Evolutionary conservation across 1,140 invertebrate species (phyloP).

Genomic region (Coelopa frigida): DNA sequence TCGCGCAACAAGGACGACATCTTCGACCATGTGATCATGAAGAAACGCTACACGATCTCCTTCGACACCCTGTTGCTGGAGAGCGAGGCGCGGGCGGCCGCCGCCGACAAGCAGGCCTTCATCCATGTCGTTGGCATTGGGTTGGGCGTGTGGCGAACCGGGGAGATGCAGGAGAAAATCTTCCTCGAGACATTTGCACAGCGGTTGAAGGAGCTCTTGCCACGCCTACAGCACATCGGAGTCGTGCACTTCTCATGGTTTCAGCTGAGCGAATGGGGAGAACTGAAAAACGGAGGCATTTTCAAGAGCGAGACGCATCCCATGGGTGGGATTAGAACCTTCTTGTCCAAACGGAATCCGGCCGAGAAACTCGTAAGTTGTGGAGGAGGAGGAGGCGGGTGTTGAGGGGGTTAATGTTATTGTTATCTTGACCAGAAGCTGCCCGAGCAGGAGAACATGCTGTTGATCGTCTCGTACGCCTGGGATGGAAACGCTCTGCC

Average conservation of each 20-base stretch:
- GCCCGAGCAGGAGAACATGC: slow-evolving; percentile 25
- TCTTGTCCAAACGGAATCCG: slow-evolving; percentile 25
- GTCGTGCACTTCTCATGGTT: slow-evolving; percentile 42
- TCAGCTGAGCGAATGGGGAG: slow-evolving; percentile 11
- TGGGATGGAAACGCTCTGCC: slow-evolving; percentile 62
- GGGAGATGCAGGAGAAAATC: slow-evolving; percentile 20
- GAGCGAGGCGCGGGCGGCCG: slow-evolving; percentile 18
- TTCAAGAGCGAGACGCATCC: slow-evolving; percentile 21
- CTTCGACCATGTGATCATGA: slow-evolving; percentile 33
- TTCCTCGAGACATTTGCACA: slow-evolving; percentile 35
- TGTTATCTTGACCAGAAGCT: too few relatives aligned
- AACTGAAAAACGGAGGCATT: slow-evolving; percentile 19
- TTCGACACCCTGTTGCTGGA: slow-evolving; percentile 35
- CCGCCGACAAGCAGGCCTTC: slow-evolving; percentile 23
- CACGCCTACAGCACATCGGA: slow-evolving; percentile 22
- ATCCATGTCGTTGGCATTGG: slow-evolving; percentile 36
- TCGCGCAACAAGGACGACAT: not conserved
- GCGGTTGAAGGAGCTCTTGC: slow-evolving; percentile 23
- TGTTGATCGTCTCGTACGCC: slow-evolving; percentile 54
- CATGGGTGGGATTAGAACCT: slow-evolving; percentile 24
- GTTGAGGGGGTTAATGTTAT: not conserved
- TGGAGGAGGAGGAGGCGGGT: not conserved
- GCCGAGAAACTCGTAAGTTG: slow-evolving; percentile 13
- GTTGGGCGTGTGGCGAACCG: slow-evolving; percentile 29
- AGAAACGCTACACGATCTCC: slow-evolving; percentile 30